Evolutionary conservation across 1,140 invertebrate species (phyloP), one percentile per base, ranked within the genome.

Genomic region (Platyura marginata): DNA sequence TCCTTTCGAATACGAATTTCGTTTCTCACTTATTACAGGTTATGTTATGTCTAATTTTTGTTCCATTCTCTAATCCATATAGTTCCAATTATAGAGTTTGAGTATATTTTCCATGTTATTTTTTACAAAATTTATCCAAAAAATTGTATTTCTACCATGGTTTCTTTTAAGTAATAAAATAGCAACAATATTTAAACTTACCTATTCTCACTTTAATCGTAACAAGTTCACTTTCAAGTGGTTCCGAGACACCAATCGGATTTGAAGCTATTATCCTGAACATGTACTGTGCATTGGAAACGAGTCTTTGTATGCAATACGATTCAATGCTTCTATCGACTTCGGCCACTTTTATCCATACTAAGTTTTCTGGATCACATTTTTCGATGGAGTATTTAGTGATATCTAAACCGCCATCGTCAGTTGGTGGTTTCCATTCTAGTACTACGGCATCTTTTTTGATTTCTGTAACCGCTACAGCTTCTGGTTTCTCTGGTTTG

Each of bases 211-310:
- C 64, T 50, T 73, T 78, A 33, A 80, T 71, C 22, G 69, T 66
- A 15, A 84, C 72, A 2, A 72, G 54, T 34, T 81, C 75, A 51
- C 77, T 81, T 59, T 80, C 73, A 16, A 80, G 59, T 4, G 80
- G 71, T 50, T 85, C 80, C 9, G 85, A 85, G 15, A 68, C 59
- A 5, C 86, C 87, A 42, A 86, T 71, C 6, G 78, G 71, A 63
- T 92, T 93, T 47, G 74, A 74, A 21, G 86, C 86, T 47, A 78
- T 72, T 16, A 93, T 74, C 47, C 86, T 69, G 67, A 90, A 92
- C 62, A 81, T 75, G 52, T 92, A 93, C 52, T 85, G 77, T 16
- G 70, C 66, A 49, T 84, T 78, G 54, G 85, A 75, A 44, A 75
- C 69, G 11, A 96, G 64, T 50, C 77, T 77, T 51, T 85, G 75